These are phyloP conservation scores for Scaptomyza montana DNA, from an alignment of 1,140 invertebrate genomes.

Conservation along the genomic window DNA sequence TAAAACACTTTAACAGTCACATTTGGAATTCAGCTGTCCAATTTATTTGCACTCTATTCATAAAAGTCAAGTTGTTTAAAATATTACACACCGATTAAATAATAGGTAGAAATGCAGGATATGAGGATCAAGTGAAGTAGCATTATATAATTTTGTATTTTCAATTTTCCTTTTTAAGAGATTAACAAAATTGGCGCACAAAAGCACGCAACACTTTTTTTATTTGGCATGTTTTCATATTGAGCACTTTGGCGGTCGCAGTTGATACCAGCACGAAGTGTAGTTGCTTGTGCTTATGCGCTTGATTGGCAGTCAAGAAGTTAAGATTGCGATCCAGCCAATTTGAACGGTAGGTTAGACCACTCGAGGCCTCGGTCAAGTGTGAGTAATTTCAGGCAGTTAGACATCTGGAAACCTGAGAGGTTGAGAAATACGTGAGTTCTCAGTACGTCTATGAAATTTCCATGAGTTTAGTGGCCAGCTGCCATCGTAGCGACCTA, in stretches of 20 bases:
- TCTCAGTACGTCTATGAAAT: slow-evolving; percentile 29
- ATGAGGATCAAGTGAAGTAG: no score
- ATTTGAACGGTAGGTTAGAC: slow-evolving; percentile 25
- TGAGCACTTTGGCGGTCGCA: slow-evolving; percentile 1
- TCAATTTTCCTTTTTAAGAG: background rate
- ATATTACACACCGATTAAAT: no score
- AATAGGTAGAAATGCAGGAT: no score
- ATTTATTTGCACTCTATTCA: no score
- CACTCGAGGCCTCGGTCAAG: slow-evolving; percentile 54
- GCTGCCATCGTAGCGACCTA: slow-evolving; percentile 41
- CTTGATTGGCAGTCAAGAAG: slow-evolving; percentile 31
- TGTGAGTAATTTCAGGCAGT: slow-evolving; percentile 76
- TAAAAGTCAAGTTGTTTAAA: no score
- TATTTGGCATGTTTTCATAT: background rate
- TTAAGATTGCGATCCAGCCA: slow-evolving; percentile 22
- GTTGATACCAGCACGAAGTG: background rate
- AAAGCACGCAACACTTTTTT: background rate
- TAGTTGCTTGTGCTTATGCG: background rate
- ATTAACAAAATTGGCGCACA: background rate
- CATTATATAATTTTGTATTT: no score
- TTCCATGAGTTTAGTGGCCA: slow-evolving; percentile 38
- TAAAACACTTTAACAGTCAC: no score
- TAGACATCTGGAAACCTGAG: slow-evolving; percentile 56
- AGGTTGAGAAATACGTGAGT: background rate
- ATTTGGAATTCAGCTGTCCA: no score